Base-by-base conservation (phyloP, 2,888 invertebrate species). In the Amitus sp. region DNA sequence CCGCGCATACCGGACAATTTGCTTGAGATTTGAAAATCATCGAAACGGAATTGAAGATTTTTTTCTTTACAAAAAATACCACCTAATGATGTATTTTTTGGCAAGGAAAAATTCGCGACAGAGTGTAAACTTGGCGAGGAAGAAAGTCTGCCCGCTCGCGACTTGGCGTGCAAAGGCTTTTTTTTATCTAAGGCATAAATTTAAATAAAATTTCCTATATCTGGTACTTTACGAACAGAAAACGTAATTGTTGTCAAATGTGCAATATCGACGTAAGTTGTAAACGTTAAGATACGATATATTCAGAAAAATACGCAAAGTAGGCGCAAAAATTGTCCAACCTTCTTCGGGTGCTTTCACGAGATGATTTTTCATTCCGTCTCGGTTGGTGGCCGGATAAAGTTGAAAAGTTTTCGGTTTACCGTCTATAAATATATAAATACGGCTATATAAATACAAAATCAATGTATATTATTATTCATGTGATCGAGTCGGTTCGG, bases 171-270 rank as follows among this genome's bases (percentile, higher is more conserved):
- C n/a, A n/a, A 23, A 7, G 23, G 7, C 23, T 23, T 23, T 23
- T n/a, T 6, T 6, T 9, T 9, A 7, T 30, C 10, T 30, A 10
- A 30, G n/a, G 10, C 30, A 55, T 48, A 43, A 63, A 53, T 52
- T 51, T 47, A 57, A 65, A 69, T 55, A 73, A 74, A 72, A 75
- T 72, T 79, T 79, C 78, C 77, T 76, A 74, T 77, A 76, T 72
- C 74, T 75, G 71, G 77, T 80, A 79, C 80, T 80, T 80, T 77
- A 77, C 73, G 54, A 59, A 47, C 54, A 50, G 30, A 56, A 62
- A 62, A 77, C 74, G 72, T 79, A 78, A 81, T 76, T 80, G 80
- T 80, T 81, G 79, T 82, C 81, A 77, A 80, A 81, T 80, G 82
- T 82, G 81, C 82, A 82, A 82, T 82, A 79, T 79, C 72, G 77